These are phyloP conservation scores for Nymphalis urticae DNA, from an alignment of 2,888 invertebrate species.

Conservation along the genomic window DNA sequence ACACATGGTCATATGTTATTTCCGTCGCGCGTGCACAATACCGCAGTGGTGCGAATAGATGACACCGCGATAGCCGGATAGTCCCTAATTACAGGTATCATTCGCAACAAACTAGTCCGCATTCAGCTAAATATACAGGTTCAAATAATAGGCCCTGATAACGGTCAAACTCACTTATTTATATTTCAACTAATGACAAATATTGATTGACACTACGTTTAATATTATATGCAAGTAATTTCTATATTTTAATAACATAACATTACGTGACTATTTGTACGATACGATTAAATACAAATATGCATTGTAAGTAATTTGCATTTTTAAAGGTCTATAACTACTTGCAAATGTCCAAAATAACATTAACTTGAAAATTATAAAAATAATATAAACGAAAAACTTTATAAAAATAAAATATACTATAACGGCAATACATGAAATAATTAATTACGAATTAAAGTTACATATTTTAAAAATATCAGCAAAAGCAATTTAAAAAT, in stretches of 20 bases:
- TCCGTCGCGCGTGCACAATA: conserved; percentile 59
- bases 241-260: too few species aligned
- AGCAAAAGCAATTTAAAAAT: conserved; percentile 19
- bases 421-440: neutral
- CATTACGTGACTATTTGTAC: too few species aligned
- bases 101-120: conserved; percentile 68
- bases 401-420: too few species aligned
- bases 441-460: neutral
- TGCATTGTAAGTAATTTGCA: too few species aligned
- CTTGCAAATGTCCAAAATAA: too few species aligned
- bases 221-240: neutral
- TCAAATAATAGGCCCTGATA: conserved; percentile 11
- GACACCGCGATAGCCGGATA: conserved; percentile 65
- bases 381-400: too few species aligned
- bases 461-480: neutral
- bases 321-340: too few species aligned
- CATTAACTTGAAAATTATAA: too few species aligned
- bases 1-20: conserved; percentile 59
- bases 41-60: conserved; percentile 66
- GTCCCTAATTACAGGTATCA: conserved; percentile 76
- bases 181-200: conserved; percentile 8
- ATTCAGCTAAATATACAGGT: conserved; percentile 20
- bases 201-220: conserved; percentile 7
- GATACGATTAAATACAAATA: too few species aligned
- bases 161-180: conserved; percentile 8